phyloP scores from a whole-genome alignment of 2,797 vertebrate species.

The Poliocrania exsul region DNA sequence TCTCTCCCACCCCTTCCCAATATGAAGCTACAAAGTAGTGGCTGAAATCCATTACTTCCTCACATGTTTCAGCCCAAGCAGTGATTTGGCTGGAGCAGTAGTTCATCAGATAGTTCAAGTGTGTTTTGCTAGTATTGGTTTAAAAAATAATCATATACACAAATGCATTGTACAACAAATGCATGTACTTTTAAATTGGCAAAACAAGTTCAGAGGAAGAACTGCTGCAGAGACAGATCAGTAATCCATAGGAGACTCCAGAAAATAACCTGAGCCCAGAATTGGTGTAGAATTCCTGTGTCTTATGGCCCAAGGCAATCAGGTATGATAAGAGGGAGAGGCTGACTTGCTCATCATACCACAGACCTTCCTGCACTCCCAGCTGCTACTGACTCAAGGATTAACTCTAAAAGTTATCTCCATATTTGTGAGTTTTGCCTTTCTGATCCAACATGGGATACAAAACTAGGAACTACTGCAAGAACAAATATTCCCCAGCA shows the following conservation, averaged over 20 bases:
- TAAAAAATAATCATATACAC: neutral
- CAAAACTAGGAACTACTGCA: neutral
- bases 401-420: neutral
- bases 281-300: neutral
- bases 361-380: neutral
- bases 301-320: neutral
- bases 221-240: neutral
- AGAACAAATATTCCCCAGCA: neutral
- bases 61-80: neutral
- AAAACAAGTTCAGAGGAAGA: neutral
- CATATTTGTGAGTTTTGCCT: neutral
- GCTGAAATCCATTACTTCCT: neutral
- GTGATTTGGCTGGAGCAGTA: neutral
- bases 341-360: accelerated
- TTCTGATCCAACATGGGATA: neutral
- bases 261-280: neutral
- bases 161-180: neutral
- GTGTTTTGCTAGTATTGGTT: neutral
- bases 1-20: neutral
- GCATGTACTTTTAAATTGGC: neutral
- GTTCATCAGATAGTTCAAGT: neutral
- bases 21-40: neutral
- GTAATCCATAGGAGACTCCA: neutral
- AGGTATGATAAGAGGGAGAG: neutral
- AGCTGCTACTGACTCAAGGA: neutral